Evolutionary conservation across 2,113 vertebrate species (phyloP), one percentile per base, ranked within the genome.

Genomic region (Benitochromis conjunctus): DNA sequence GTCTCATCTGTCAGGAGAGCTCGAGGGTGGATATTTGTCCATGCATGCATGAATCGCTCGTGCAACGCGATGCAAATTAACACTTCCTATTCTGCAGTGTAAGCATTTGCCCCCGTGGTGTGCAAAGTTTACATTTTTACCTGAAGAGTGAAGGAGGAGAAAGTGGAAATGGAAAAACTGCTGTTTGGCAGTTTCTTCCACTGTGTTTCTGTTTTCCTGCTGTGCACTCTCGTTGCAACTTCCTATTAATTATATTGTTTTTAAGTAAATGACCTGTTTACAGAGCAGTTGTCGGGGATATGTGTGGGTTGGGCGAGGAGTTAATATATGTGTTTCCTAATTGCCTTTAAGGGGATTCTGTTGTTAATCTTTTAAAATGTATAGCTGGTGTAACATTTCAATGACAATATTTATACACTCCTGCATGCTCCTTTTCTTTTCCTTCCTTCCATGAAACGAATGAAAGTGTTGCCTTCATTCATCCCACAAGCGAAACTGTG

Each of bases 1-100:
- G 81, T 95, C 91, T 91, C 85, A 34, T 94, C 93, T 91, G 89
- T 92, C 93, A 92, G 88, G 31, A 80, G 84, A 88, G 89, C 91
- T 90, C 79, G 31, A 18, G 82, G 90, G 88, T 62, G 83, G 83
- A 26, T 89, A 91, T 91, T 88, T 92, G 88, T 90, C 88, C 87
- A 78, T 71, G 87, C 87, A 16, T 86, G 86, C 41, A 86, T 79
- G 80, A 91, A 77, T 91, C 81, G 69, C 81, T 89, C 85, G 5
- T 46, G 58, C 54, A 83, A 82, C 26, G 58, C 57, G 76, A 86
- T 82, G 79, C 71, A 91, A 86, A 91, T 89, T 5, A 84, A 88
- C 80, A 78, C 82, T 79, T 88, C 38, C 78, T 74, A 9, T 83
- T 88, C 86, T 83, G 89, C 81, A 71, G 36, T 18, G 57, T 64